phyloP scores from a whole-genome alignment of 2,888 invertebrate species.

The Dasysyrphus tricinctus region DNA sequence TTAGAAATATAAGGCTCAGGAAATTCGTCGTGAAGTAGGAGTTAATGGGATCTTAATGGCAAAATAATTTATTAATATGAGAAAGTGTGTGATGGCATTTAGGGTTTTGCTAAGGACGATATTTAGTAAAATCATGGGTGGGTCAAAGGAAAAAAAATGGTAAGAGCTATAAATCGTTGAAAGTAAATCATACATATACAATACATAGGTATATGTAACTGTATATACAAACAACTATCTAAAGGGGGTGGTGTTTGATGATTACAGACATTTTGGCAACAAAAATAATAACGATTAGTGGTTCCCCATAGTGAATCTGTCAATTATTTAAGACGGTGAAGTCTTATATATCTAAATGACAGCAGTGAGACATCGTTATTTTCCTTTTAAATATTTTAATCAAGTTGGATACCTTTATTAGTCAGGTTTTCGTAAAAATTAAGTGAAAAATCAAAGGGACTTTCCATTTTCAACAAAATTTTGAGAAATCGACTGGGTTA shows the following conservation, averaged over 20 bases:
- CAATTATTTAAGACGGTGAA: not conserved
- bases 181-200: not conserved
- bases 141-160: not conserved
- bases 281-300: not conserved
- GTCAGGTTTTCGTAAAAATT: too few species aligned
- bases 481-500: too few species aligned
- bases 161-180: not conserved
- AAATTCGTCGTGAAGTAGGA: constrained; percentile 15
- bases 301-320: not conserved
- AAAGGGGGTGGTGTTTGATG: not conserved
- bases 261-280: not conserved
- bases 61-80: constrained; percentile 67
- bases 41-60: constrained; percentile 69
- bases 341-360: not conserved
- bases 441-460: too few species aligned
- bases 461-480: too few species aligned
- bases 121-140: not conserved
- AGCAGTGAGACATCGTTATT: not conserved
- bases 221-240: not conserved
- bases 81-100: constrained; percentile 4
- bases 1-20: constrained; percentile 3
- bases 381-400: too few species aligned
- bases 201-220: too few species aligned
- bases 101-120: not conserved
- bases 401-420: too few species aligned